Percentiles rank a stretch among this genome's conserved stretches.
These are phyloP conservation scores for Chaetoderma sp. DNA, from an alignment of 2,888 invertebrate genomes.

Conservation along the genomic window DNA sequence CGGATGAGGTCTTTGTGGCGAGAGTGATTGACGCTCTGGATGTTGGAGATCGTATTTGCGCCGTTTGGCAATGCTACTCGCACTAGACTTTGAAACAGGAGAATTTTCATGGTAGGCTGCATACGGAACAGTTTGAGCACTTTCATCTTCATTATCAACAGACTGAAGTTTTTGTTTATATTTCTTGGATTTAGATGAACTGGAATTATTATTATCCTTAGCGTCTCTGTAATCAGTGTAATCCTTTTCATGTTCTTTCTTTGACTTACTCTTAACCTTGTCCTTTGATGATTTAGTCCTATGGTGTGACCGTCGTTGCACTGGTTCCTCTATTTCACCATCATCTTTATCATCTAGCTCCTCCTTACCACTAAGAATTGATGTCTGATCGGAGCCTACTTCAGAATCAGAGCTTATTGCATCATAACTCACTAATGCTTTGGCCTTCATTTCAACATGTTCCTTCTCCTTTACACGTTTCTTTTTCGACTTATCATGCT, in stretches of 20 bases:
- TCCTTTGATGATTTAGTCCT: slow-evolving; percentile 22
- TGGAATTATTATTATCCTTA: neutral
- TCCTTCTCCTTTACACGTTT: slow-evolving; percentile 27
- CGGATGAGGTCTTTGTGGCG: slow-evolving; percentile 10
- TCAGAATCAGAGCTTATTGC: slow-evolving; percentile 61
- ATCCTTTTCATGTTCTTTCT: slow-evolving; percentile 34
- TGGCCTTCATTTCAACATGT: slow-evolving; percentile 29
- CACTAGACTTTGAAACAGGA: slow-evolving; percentile 47
- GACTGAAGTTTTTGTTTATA: slow-evolving; percentile 48
- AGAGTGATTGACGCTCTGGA: too few relatives aligned
- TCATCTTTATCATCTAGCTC: neutral
- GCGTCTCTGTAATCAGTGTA: neutral
- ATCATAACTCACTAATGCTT: slow-evolving; percentile 52
- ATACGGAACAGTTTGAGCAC: slow-evolving; percentile 8
- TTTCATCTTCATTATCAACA: slow-evolving; percentile 41
- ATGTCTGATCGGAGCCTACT: slow-evolving; percentile 33
- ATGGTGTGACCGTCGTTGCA: slow-evolving; percentile 46
- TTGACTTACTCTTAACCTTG: slow-evolving; percentile 47
- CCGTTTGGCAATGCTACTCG: neutral
- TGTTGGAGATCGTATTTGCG: too few relatives aligned
- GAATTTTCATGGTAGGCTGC: slow-evolving; percentile 33
- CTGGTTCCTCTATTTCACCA: slow-evolving; percentile 36
- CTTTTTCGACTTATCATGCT: slow-evolving; percentile 32
- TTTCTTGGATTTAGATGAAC: slow-evolving; percentile 41
- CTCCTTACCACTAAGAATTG: neutral